Conservation (phyloP, 2,113 vertebrate genomes). For the Pseudolaguvia tuberculata region DNA sequence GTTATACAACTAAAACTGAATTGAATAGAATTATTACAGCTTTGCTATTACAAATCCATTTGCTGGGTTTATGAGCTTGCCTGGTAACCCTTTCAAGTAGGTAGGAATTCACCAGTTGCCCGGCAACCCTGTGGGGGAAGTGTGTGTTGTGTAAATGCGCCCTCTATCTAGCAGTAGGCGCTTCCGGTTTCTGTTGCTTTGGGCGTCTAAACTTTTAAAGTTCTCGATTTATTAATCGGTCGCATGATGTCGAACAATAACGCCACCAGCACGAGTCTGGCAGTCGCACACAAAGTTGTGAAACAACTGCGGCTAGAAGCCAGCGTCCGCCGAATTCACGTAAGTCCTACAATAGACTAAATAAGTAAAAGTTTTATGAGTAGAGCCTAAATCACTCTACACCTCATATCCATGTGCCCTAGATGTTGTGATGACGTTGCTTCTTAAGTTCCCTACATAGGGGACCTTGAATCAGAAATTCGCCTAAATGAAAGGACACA, state of each 20-base stretch:
- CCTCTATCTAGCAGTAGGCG: not conserved
- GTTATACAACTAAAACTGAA: no score
- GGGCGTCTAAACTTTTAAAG: conserved; percentile 5
- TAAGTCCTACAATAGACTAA: conserved; percentile 40
- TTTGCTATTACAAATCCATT: no score
- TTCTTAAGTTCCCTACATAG: not conserved
- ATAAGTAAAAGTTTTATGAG: not conserved
- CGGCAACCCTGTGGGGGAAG: not conserved
- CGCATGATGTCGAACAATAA: conserved; percentile 73
- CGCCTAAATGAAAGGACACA: not conserved
- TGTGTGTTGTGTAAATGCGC: not conserved
- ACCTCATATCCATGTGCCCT: not conserved
- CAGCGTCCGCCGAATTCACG: conserved; percentile 67
- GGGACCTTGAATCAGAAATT: not conserved
- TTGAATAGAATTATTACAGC: no score
- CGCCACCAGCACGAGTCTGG: conserved; percentile 65
- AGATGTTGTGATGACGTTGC: not conserved
- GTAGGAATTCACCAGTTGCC: not conserved
- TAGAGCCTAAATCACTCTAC: not conserved
- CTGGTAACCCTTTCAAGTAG: not conserved
- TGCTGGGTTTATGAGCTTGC: not conserved
- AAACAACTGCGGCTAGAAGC: conserved; percentile 72
- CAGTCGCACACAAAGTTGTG: conserved; percentile 64
- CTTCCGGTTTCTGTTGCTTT: conserved; percentile 31
- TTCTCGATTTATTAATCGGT: not conserved